Base-by-base conservation (phyloP, 2,888 invertebrate species). In the Patella depressa region DNA sequence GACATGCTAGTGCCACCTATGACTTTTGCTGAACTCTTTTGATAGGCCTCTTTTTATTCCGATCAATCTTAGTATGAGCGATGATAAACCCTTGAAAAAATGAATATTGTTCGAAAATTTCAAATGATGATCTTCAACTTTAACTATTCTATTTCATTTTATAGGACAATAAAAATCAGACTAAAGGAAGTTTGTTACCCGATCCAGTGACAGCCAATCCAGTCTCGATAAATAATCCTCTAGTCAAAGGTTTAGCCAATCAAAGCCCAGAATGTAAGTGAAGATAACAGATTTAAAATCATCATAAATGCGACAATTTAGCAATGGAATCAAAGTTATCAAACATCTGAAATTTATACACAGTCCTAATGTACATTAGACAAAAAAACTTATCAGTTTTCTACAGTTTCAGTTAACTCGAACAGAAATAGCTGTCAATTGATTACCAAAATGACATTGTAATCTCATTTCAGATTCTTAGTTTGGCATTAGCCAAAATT, bases 251-350 rank as follows among this genome's bases (percentile, higher is more conserved):
- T 29, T 84, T 88, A 29, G 80, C 82, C 45, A 78, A 82, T 55
- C 84, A 86, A 72, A 83, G 85, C 75, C 86, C 89, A 45, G 78
- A 84, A 75, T 86, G 89, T 89, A 81, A 85, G 89, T 87, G 75
- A 29, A 59, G 45, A 45, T 45, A 45, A 45, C 45, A 45, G 1
- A 45, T 7, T 45, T 9, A 9, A 34, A 34, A 34, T 34, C 34
- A 34, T 34, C 34, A 34, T 34, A 34, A 45, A 45, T 45, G 0
- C 1, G 9, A 45, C 45, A 45, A 45, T 45, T 45, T 9, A 45
- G 45, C 45, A 45, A 45, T 45, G 7, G 45, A 45, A 45, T 9
- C 45, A 9, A 45, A 45, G 34, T 5, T 34, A 34, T 34, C 0
- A 5, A 34, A 4, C 34, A 34, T 5, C 0, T 3, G 34, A 34